A percentile compares a stretch with the other conserved stretches of the same genome.
Conservation (phyloP, 1,140 invertebrate species). For the Drosophila orena region DNA sequence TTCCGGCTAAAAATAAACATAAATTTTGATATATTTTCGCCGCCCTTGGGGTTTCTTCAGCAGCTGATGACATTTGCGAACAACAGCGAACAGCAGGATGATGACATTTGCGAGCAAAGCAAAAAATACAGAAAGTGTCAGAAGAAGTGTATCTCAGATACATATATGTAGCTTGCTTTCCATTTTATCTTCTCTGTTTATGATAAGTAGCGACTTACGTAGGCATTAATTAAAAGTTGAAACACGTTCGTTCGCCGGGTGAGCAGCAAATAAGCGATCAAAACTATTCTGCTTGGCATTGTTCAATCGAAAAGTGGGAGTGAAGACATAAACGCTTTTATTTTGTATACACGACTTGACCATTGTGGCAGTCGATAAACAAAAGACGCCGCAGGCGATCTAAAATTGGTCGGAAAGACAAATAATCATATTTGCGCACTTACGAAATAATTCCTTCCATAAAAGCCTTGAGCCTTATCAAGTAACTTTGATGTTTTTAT, state of each 20-base stretch:
- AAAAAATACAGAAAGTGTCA: constrained; percentile 5
- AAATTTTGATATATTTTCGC: constrained; percentile 59
- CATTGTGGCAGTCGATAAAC: constrained; percentile 22
- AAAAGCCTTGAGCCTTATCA: constrained; percentile 18
- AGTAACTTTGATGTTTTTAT: background rate
- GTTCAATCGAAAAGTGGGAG: constrained; percentile 17
- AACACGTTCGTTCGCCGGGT: constrained; percentile 44
- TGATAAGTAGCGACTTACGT: constrained; percentile 7
- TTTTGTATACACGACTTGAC: constrained; percentile 21
- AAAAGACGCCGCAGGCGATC: constrained; percentile 13
- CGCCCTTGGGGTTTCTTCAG: constrained; percentile 23
- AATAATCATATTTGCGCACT: constrained; percentile 5
- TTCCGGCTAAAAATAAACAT: constrained; percentile 65
- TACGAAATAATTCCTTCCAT: constrained; percentile 13
- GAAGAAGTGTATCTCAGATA: constrained; percentile 2
- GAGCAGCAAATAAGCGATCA: constrained; percentile 4
- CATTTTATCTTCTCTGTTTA: constrained; percentile 13
- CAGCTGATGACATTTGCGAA: constrained; percentile 55
- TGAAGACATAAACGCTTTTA: constrained; percentile 21
- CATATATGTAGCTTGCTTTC: constrained; percentile 15
- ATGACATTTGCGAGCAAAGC: constrained; percentile 49
- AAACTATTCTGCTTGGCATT: constrained; percentile 31
- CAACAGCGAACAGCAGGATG: constrained; percentile 28
- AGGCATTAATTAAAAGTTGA: constrained; percentile 41
- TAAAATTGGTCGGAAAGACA: background rate